Evolutionary conservation across 2,888 invertebrate genomes (phyloP).

Genomic region (Phorcus lineatus): DNA sequence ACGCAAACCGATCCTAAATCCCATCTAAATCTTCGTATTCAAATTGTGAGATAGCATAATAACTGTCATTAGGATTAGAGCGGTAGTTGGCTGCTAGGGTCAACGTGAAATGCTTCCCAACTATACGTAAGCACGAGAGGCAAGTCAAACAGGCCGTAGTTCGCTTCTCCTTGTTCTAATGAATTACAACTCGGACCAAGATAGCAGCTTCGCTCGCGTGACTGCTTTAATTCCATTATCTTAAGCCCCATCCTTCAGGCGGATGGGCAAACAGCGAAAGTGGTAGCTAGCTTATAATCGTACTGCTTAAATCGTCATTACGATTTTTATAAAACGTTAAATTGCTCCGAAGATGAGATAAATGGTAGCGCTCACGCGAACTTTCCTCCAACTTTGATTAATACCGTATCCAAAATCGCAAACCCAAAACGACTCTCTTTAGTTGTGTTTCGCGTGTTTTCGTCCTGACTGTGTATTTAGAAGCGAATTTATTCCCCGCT

Average conservation of each 20-base stretch:
- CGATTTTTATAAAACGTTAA: constrained; percentile 26
- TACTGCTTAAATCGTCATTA: constrained; percentile 29
- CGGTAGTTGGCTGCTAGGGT: constrained; percentile 1
- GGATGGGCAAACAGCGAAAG: constrained; percentile 27
- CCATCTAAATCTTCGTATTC: constrained; percentile 12
- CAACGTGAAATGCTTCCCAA: not conserved
- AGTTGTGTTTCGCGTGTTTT: constrained; percentile 12
- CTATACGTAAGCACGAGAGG: not conserved
- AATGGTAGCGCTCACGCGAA: constrained; percentile 25
- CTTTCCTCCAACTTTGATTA: constrained; percentile 16
- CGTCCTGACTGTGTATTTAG: constrained; percentile 7
- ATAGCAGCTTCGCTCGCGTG: constrained; percentile 19
- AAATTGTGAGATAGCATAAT: constrained; percentile 20
- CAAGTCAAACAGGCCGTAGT: not conserved
- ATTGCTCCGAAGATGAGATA: constrained; percentile 24
- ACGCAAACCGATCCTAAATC: constrained; percentile 10
- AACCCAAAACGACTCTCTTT: not conserved
- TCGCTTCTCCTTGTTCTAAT: not conserved
- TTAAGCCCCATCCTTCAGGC: not conserved
- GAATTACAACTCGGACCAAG: constrained; percentile 20
- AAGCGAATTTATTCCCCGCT: constrained; percentile 23
- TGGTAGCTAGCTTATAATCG: constrained; percentile 29
- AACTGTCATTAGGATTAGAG: not conserved
- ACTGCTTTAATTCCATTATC: constrained; percentile 23
- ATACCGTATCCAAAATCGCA: not conserved